A percentile compares a stretch with the other conserved stretches of the same genome.
Conservation (phyloP, 2,888 invertebrate genomes). For the Charanyca ferruginea region DNA sequence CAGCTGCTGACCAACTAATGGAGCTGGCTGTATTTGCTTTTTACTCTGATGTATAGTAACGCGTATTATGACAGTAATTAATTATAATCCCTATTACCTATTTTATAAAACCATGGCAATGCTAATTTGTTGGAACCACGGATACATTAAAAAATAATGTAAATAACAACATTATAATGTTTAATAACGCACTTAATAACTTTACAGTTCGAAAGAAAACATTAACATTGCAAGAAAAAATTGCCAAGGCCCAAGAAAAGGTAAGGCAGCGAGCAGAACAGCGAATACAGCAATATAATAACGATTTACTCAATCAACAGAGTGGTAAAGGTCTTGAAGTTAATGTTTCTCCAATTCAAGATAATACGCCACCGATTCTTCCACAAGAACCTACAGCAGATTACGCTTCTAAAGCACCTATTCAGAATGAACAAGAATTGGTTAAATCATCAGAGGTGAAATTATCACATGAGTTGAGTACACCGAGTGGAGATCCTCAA, state of each 20-base stretch:
- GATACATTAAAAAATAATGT: not conserved
- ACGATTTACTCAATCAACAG: constrained; percentile 38
- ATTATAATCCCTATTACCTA: too few species aligned
- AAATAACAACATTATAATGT: not conserved
- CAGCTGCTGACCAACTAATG: too few species aligned
- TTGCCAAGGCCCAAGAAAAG: constrained; percentile 78
- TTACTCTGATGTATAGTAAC: too few species aligned
- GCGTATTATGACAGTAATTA: too few species aligned
- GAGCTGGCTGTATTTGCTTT: too few species aligned
- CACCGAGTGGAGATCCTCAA: constrained; percentile 16
- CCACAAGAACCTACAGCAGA: not conserved
- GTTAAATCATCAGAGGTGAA: constrained; percentile 68
- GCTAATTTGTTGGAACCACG: too few species aligned
- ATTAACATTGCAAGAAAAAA: constrained; percentile 79
- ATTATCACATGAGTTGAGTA: constrained; percentile 63
- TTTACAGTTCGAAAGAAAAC: constrained; percentile 73
- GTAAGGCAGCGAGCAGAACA: constrained; percentile 76
- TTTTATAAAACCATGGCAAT: too few species aligned
- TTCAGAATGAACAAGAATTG: constrained; percentile 66
- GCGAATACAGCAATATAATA: constrained; percentile 66
- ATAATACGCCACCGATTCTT: not conserved
- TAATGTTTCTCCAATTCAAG: constrained; percentile 4
- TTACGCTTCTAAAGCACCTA: constrained; percentile 31
- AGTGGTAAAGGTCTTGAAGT: constrained; percentile 1
- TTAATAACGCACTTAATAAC: constrained; percentile 11